Conservation (phyloP, 2,113 vertebrate species). For the Nannospalax galili region DNA sequence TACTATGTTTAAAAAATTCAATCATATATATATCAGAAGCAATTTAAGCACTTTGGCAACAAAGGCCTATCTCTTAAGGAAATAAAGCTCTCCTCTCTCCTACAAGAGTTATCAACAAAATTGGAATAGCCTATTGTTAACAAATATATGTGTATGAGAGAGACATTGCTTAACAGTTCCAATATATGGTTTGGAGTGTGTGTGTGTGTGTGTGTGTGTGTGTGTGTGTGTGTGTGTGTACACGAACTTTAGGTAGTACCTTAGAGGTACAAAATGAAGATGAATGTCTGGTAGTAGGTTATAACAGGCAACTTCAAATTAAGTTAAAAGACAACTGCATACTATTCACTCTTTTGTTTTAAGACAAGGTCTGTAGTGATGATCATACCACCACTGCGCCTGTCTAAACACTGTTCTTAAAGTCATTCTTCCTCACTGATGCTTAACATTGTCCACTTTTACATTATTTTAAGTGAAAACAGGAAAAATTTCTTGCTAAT, state of each 20-base stretch:
- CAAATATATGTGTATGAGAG: background rate
- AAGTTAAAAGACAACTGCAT: conserved; percentile 19
- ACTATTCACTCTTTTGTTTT: background rate
- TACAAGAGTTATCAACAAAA: conserved; percentile 1
- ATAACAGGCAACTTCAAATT: background rate
- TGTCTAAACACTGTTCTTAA: background rate
- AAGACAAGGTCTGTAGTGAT: background rate
- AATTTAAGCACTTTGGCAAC: background rate
- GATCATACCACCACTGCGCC: background rate
- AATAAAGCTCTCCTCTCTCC: background rate
- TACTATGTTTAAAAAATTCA: background rate
- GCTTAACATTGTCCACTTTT: background rate
- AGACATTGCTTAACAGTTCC: background rate
- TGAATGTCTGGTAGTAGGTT: background rate
- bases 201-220: too few relatives aligned
- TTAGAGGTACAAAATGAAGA: conserved; percentile 13
- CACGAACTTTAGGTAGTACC: background rate
- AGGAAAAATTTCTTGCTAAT: background rate
- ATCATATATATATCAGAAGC: background rate
- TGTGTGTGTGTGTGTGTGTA: background rate
- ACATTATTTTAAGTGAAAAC: background rate
- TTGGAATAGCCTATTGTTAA: background rate
- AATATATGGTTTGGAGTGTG: background rate
- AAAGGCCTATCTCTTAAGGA: background rate
- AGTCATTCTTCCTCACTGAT: background rate